Evolutionary conservation across 2,113 vertebrate species (phyloP).

Genomic region (Hoplias malabaricus): DNA sequence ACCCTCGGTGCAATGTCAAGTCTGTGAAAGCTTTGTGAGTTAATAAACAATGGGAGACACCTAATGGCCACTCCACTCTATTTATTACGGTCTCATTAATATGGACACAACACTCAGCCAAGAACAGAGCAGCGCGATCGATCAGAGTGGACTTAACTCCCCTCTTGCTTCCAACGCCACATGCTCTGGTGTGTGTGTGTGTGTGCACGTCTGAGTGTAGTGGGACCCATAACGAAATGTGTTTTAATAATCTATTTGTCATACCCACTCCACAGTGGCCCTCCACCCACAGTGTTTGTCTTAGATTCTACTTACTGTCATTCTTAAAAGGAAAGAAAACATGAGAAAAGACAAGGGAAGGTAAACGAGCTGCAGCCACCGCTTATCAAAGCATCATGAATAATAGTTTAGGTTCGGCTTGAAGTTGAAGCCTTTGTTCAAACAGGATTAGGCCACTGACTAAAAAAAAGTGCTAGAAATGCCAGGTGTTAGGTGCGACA

Average conservation of each 20-base stretch:
- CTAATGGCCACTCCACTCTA: slow-evolving; percentile 58
- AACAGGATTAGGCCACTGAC: background rate
- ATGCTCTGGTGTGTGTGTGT: background rate
- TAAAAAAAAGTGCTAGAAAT: background rate
- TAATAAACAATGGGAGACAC: slow-evolving; percentile 52
- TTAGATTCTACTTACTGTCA: slow-evolving; percentile 13
- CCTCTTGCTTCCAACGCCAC: background rate
- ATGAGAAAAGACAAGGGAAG: slow-evolving; percentile 9
- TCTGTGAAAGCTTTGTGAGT: slow-evolving; percentile 29
- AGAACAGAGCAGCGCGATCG: slow-evolving; percentile 61
- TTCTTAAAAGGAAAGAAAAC: background rate
- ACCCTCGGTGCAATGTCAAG: slow-evolving; percentile 15
- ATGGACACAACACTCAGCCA: slow-evolving; percentile 56
- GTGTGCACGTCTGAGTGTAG: background rate
- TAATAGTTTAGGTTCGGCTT: background rate
- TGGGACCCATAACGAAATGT: background rate
- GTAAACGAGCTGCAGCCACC: background rate
- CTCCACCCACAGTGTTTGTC: background rate
- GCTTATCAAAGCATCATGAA: background rate
- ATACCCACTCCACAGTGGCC: background rate
- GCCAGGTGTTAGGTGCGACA: slow-evolving; percentile 12
- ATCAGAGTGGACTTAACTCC: slow-evolving; percentile 63
- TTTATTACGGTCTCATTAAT: slow-evolving; percentile 67
- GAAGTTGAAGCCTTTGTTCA: slow-evolving; percentile 22
- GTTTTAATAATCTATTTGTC: slow-evolving; percentile 8